Evolutionary conservation across 2,888 invertebrate species (phyloP).

Genomic region (Acanthosoma haemorrhoidale): DNA sequence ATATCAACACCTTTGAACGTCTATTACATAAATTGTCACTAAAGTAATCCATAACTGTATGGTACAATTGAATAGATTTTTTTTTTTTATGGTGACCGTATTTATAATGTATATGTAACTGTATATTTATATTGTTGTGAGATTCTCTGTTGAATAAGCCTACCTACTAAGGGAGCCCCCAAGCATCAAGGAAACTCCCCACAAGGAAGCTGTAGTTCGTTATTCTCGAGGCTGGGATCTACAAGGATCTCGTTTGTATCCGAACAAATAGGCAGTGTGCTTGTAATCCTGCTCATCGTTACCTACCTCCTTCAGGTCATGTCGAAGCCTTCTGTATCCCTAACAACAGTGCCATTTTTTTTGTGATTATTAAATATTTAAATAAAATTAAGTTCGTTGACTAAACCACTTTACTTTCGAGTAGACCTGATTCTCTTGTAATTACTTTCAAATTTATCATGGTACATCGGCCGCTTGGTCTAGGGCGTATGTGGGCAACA

Average conservation of each 20-base stretch:
- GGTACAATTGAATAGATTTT: no score
- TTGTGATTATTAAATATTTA: no score
- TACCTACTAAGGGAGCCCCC: background rate
- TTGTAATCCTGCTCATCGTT: conserved; percentile 2
- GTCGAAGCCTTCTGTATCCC: background rate
- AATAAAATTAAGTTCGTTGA: no score
- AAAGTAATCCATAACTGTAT: no score
- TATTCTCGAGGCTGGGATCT: background rate
- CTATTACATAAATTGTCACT: no score
- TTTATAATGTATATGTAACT: no score
- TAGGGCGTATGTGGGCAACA: conserved; percentile 52
- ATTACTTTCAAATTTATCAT: background rate
- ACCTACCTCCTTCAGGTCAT: background rate
- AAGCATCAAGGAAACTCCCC: background rate
- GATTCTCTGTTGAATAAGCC: no score
- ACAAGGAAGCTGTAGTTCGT: background rate
- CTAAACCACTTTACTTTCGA: no score
- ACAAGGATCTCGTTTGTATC: background rate
- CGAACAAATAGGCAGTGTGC: background rate
- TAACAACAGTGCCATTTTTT: background rate
- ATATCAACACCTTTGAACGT: no score
- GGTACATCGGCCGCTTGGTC: conserved; percentile 50
- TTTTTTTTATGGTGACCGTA: no score
- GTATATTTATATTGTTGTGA: no score
- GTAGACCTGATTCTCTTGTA: no score